Percentiles rank a stretch among this genome's conserved stretches.
Conservation (phyloP, 2,888 invertebrate genomes). For the Sepioteuthis lessoniana region DNA sequence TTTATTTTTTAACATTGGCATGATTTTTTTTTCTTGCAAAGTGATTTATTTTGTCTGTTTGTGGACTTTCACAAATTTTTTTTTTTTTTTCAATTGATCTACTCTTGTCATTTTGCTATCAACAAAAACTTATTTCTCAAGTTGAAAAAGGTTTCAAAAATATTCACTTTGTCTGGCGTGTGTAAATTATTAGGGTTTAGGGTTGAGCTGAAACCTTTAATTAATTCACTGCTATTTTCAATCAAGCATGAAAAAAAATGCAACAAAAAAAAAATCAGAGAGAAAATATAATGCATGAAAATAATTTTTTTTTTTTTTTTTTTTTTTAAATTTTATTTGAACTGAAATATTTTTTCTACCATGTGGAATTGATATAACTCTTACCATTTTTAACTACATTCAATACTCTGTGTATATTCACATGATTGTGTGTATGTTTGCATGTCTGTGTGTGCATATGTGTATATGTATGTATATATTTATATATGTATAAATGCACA, state of each 20-base stretch:
- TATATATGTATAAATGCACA: slow-evolving; percentile 25
- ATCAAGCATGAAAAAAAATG: not conserved
- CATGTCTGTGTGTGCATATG: not conserved
- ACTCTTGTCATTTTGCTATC: not conserved
- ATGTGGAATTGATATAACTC: not conserved
- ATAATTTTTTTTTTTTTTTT: not conserved
- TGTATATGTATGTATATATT: slow-evolving; percentile 38
- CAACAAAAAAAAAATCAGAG: not conserved
- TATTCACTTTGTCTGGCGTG: slow-evolving; percentile 11
- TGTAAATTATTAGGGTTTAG: slow-evolving; percentile 21
- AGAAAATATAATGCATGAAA: not conserved
- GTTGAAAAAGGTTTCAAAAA: not conserved
- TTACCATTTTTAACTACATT: slow-evolving; percentile 36
- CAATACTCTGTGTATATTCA: slow-evolving; percentile 19
- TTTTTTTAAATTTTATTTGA: not conserved
- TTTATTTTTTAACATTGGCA: slow-evolving; percentile 20
- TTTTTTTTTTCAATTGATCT: slow-evolving; percentile 10
- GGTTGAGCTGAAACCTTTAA: not conserved
- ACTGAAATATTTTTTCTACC: slow-evolving; percentile 10
- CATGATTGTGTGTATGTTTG: slow-evolving; percentile 3
- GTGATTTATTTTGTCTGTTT: slow-evolving; percentile 13
- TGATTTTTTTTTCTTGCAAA: slow-evolving; percentile 4
- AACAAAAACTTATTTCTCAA: not conserved
- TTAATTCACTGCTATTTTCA: not conserved
- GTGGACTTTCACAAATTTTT: not conserved